Percentiles rank a stretch among this genome's conserved stretches.
These are phyloP conservation scores for Marasmarcha lunaedactyla DNA, from an alignment of 2,888 invertebrate species.

Conservation along the genomic window DNA sequence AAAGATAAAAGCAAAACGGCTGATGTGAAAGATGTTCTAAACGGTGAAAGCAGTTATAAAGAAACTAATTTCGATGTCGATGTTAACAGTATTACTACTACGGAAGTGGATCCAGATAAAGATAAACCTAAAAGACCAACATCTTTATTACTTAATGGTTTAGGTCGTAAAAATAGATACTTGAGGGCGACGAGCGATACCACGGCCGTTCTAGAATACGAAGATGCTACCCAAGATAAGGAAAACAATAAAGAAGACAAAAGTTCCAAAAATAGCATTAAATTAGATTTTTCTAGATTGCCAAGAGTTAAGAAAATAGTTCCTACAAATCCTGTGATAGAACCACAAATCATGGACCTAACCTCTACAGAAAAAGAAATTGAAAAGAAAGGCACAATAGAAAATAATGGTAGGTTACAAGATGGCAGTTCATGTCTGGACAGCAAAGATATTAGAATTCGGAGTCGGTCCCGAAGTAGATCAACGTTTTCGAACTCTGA, in stretches of 20 bases:
- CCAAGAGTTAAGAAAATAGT: conserved; percentile 71
- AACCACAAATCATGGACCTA: conserved; percentile 52
- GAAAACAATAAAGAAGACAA: conserved; percentile 33
- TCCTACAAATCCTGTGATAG: conserved; percentile 69
- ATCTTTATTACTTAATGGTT: conserved; percentile 63
- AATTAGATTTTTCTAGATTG: conserved; percentile 73
- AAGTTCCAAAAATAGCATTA: conserved; percentile 61
- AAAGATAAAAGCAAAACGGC: conserved; percentile 50
- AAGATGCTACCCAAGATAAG: conserved; percentile 34
- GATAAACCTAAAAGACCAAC: conserved; percentile 67
- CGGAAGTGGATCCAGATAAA: conserved; percentile 43
- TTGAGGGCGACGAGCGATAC: conserved; percentile 54
- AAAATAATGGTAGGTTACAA: conserved; percentile 33
- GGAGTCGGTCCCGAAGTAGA: conserved; percentile 52
- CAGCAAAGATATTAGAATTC: conserved; percentile 27
- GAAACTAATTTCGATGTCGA: conserved; percentile 16
- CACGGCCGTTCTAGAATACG: conserved; percentile 24
- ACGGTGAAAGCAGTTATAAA: conserved; percentile 15
- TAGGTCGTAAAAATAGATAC: conserved; percentile 62
- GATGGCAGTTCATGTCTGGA: conserved; percentile 28
- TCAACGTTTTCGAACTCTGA: conserved; percentile 60
- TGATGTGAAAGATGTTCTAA: conserved; percentile 23
- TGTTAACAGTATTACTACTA: conserved; percentile 13
- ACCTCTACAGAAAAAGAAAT: conserved; percentile 40
- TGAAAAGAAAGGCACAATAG: conserved; percentile 35